Evolutionary conservation across 2,797 vertebrate species (phyloP).

Genomic region (Syncerus caffer): DNA sequence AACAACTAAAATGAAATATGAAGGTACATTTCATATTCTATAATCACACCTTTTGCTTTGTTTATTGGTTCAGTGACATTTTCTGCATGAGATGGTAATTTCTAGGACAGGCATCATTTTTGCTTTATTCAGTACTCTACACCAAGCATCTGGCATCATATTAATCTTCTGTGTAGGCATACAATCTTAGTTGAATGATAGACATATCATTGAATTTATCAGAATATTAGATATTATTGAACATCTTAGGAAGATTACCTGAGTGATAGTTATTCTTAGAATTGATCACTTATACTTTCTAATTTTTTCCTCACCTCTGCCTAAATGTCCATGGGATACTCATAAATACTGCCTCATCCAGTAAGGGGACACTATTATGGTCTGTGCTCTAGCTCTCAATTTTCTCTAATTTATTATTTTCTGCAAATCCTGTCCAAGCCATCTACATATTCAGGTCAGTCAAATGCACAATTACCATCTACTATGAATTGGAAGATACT

Average conservation of each 20-base stretch:
- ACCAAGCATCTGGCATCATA: neutral
- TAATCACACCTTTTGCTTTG: neutral
- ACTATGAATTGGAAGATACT: neutral
- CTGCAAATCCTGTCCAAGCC: neutral
- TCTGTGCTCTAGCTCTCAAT: neutral
- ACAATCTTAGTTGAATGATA: neutral
- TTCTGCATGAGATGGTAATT: neutral
- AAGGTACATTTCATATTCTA: neutral
- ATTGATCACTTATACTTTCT: fast-evolving
- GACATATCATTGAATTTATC: neutral
- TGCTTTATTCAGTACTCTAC: neutral
- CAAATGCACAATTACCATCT: neutral
- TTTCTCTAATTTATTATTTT: neutral
- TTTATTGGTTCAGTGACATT: neutral
- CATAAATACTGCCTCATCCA: neutral
- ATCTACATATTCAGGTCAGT: neutral
- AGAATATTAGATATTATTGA: neutral
- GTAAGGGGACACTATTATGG: neutral
- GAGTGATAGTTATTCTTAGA: neutral
- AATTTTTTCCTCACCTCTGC: neutral
- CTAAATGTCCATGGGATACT: neutral
- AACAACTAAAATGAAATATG: neutral
- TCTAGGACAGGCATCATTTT: neutral
- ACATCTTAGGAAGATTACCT: neutral
- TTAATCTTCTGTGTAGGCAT: neutral